These are phyloP conservation scores for Pygoscelis antarcticus DNA, from an alignment of 2,113 vertebrate species.

Conservation along the genomic window DNA sequence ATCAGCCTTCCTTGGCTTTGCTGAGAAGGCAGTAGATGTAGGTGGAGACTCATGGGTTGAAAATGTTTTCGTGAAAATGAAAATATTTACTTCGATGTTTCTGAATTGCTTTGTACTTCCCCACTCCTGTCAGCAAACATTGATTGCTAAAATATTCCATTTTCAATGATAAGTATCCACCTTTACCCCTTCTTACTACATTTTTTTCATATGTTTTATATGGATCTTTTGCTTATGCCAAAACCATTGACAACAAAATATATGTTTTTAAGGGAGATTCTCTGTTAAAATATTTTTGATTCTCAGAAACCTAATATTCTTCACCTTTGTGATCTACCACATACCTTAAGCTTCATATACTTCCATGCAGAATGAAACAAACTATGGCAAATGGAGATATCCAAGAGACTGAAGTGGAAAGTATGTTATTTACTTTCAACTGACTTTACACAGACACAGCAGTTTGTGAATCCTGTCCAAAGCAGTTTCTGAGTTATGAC, in stretches of 20 bases:
- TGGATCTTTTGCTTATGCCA: not conserved
- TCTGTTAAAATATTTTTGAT: not conserved
- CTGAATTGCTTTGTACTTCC: not conserved
- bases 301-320: not conserved
- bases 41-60: not conserved
- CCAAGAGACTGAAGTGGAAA: not conserved
- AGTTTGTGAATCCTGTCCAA: conserved; percentile 44
- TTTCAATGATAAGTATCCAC: not conserved
- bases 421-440: conserved; percentile 29
- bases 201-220: not conserved
- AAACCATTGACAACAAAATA: not conserved
- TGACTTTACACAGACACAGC: conserved; percentile 52
- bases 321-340: not conserved
- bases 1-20: not conserved
- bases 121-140: not conserved
- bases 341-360: not conserved
- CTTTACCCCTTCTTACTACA: not conserved
- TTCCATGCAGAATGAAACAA: not conserved
- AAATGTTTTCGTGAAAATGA: not conserved
- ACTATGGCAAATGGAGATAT: not conserved
- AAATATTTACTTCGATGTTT: not conserved
- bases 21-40: not conserved
- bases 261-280: not conserved
- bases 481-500: conserved; percentile 43
- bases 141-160: not conserved